Evolutionary conservation across 2,797 vertebrate species (phyloP).

Genomic region (Podarcis lilfordi): DNA sequence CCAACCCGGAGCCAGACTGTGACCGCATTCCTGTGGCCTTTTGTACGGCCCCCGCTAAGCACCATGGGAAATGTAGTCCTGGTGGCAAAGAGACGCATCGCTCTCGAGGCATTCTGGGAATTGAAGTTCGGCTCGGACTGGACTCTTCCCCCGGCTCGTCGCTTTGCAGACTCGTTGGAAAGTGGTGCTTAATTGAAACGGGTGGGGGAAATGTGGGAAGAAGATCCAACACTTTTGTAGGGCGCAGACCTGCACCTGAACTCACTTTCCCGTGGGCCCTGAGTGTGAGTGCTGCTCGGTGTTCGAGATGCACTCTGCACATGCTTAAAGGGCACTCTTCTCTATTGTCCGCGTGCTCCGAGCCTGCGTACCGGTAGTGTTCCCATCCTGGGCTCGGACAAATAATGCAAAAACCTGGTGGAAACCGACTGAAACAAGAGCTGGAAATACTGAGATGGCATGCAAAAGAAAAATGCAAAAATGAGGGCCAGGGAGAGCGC

Average conservation of each 20-base stretch:
- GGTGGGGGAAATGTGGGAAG: no score
- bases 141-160: no score
- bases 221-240: background rate
- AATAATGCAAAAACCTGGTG: background rate
- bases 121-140: background rate
- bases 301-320: background rate
- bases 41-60: background rate
- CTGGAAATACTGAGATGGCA: background rate
- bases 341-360: no score
- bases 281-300: background rate
- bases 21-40: constrained; percentile 14
- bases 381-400: background rate
- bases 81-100: background rate
- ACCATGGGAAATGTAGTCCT: constrained; percentile 27
- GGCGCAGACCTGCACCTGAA: background rate
- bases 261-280: background rate
- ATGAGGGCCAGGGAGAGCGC: background rate
- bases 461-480: no score
- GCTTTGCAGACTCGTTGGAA: no score
- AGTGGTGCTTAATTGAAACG: no score
- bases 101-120: background rate
- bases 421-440: background rate
- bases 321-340: background rate
- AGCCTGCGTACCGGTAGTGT: no score
- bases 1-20: background rate